These are phyloP conservation scores for Hesperia comma DNA, from an alignment of 2,888 invertebrate species.

Conservation along the genomic window DNA sequence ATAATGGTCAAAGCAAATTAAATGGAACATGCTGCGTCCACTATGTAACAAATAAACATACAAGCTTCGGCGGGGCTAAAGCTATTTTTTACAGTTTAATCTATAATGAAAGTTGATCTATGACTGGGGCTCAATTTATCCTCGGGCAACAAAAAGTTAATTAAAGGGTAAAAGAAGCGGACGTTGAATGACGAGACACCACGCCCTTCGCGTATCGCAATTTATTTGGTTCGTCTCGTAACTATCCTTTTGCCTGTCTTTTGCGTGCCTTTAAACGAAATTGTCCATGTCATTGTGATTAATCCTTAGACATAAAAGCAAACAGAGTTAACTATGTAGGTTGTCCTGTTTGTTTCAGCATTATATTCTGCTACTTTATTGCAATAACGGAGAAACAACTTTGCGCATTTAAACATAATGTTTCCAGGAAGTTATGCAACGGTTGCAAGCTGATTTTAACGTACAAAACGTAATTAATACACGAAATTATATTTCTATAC, in stretches of 20 bases:
- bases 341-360: constrained; percentile 3
- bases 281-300: constrained; percentile 37
- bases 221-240: constrained; percentile 63
- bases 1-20: constrained; percentile 21
- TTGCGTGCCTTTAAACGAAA: constrained; percentile 37
- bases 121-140: constrained; percentile 40
- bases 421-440: too few relatives aligned
- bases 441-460: too few relatives aligned
- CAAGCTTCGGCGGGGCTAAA: constrained; percentile 7
- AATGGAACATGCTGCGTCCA: neutral
- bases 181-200: constrained; percentile 70
- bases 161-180: constrained; percentile 65
- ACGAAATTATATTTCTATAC: too few relatives aligned
- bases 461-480: too few relatives aligned
- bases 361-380: neutral
- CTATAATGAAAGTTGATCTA: constrained; percentile 40
- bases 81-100: constrained; percentile 38
- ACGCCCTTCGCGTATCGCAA: constrained; percentile 72
- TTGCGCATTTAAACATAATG: too few relatives aligned
- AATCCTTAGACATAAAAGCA: constrained; percentile 30
- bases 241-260: constrained; percentile 68
- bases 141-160: constrained; percentile 66
- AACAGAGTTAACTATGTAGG: constrained; percentile 8
- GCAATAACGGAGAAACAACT: too few relatives aligned
- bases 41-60: constrained; percentile 3